Base-by-base conservation (phyloP, 2,113 vertebrate genomes). In the Gymnarchus niloticus region DNA sequence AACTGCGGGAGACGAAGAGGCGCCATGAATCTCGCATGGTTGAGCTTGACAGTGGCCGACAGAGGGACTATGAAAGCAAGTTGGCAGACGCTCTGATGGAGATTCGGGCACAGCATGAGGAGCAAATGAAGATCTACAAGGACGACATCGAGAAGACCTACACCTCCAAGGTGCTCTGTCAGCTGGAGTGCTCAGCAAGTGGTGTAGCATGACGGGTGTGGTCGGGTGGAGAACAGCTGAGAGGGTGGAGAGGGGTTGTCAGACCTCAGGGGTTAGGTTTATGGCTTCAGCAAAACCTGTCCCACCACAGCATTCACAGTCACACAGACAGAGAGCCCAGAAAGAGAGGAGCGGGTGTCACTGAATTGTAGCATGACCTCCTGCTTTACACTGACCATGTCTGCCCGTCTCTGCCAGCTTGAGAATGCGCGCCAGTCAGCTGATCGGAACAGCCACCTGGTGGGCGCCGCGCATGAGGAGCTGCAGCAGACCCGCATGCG, bases 71-170 rank as follows among this genome's bases (percentile, higher is more conserved):
- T 1, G 97, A 98, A 87, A 96, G 92, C 93, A 96, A 96, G 12
- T 91, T 97, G 90, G 89, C 96, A 0, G 96, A 97, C 0, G 97
- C 97, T 0, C 85, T 98, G 91, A 85, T 90, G 0, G 97, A 98
- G 1, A 93, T 98, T 91, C 90, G 97, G 0, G 88, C 84, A 80
- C 96, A 97, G 90, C 96, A 98, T 0, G 97, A 97, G 8, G 92
- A 94, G 83, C 97, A 98, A 93, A 89, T 98, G 88, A 92, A 93
- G 6, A 91, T 96, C 37, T 98, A 97, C 92, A 98, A 97, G 91
- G 95, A 96, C 0, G 97, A 98, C 54, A 91, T 98, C 5, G 96
- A 97, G 93, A 98, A 98, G 91, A 98, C 96, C 44, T 98, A 96
- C 4, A 95, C 93, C 0, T 88, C 94, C 0, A 98, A 98, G 97